Conservation (phyloP, 2,797 vertebrate genomes). For the Amblyraja radiata region DNA sequence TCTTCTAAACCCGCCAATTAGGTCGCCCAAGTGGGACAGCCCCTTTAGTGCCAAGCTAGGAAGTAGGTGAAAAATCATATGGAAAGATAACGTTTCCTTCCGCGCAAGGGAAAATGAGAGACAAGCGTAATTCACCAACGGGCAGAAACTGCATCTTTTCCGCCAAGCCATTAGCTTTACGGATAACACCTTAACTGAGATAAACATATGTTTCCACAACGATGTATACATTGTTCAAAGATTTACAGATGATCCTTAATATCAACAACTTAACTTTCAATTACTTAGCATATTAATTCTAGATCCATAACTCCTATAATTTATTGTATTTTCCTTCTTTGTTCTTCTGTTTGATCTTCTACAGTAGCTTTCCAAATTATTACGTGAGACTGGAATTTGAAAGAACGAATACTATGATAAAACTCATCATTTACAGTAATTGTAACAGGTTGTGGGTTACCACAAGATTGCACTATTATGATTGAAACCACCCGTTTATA, state of each 20-base stretch:
- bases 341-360: not conserved
- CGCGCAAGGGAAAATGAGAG: not conserved
- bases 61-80: not conserved
- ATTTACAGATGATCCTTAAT: not conserved
- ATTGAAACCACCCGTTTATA: constrained; percentile 23
- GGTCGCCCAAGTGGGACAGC: too few species aligned
- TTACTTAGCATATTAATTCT: not conserved
- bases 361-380: not conserved
- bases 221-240: not conserved
- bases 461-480: constrained; percentile 25
- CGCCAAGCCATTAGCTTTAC: not conserved
- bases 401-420: not conserved
- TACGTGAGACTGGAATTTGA: not conserved
- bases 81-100: not conserved
- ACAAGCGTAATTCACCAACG: not conserved
- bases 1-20: too few species aligned
- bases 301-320: too few species aligned
- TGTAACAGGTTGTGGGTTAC: constrained; percentile 32
- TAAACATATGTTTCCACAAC: not conserved
- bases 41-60: not conserved
- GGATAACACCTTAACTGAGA: not conserved
- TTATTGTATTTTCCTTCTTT: constrained; percentile 2
- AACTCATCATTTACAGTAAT: constrained; percentile 21
- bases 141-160: not conserved
- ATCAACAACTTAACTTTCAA: constrained; percentile 19